These are phyloP conservation scores for Hypotaenidia philippensis DNA, from an alignment of 2,797 vertebrate species.

Conservation along the genomic window DNA sequence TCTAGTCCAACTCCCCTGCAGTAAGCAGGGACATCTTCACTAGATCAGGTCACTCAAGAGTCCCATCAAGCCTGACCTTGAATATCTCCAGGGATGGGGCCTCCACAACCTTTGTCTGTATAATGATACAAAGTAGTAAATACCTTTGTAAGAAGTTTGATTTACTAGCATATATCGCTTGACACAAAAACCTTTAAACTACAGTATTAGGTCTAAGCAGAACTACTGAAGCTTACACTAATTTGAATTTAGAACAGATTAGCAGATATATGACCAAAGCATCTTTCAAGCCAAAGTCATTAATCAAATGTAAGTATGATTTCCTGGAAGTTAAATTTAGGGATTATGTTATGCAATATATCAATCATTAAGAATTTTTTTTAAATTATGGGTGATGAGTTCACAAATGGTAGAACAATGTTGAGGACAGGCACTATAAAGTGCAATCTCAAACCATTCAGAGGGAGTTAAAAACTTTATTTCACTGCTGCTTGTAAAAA, in stretches of 20 bases:
- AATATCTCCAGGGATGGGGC: no score
- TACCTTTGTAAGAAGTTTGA: neutral
- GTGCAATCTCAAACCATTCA: neutral
- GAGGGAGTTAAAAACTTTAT: neutral
- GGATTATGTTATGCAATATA: neutral
- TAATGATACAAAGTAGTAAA: neutral
- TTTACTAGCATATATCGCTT: neutral
- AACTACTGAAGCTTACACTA: neutral
- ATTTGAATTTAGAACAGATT: neutral
- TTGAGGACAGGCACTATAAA: neutral
- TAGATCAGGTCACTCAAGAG: no score
- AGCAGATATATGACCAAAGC: neutral
- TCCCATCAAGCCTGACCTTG: no score
- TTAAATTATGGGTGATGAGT: neutral
- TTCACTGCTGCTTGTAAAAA: constrained; percentile 34
- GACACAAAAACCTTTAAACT: neutral
- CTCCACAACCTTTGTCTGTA: no score
- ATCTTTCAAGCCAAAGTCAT: neutral
- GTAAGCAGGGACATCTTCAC: no score
- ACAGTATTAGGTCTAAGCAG: neutral
- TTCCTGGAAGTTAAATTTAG: neutral
- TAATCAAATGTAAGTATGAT: neutral
- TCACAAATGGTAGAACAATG: neutral
- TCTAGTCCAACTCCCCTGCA: no score
- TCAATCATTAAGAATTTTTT: neutral